phyloP scores from a whole-genome alignment of 2,113 vertebrate species.

The Perognathus longimembris region DNA sequence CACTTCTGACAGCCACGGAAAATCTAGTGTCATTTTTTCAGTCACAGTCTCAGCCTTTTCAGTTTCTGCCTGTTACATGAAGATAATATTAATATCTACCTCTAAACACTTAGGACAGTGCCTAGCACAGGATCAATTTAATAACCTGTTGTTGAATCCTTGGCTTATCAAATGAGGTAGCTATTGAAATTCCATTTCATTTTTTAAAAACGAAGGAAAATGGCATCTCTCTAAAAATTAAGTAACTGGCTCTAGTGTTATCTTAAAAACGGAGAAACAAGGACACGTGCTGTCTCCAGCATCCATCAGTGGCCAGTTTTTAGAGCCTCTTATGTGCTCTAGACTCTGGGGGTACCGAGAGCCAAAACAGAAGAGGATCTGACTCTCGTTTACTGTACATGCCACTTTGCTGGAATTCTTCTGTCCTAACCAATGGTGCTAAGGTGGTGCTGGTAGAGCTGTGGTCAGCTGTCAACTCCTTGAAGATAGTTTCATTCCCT shows the following conservation, averaged over 20 bases:
- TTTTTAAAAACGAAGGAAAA: neutral
- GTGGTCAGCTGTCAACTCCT: fast-evolving
- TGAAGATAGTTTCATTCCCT: too few species aligned
- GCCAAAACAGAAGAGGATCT: too few species aligned
- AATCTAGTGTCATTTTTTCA: neutral
- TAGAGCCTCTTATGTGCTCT: neutral
- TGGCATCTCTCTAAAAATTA: neutral
- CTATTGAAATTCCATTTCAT: neutral
- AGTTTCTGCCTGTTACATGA: neutral
- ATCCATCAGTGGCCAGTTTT: fast-evolving
- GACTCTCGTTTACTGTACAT: fast-evolving
- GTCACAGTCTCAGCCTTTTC: neutral
- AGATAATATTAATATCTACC: neutral
- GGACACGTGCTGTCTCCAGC: neutral
- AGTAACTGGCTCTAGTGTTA: neutral
- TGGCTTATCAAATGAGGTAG: neutral
- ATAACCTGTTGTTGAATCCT: neutral
- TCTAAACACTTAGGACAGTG: neutral
- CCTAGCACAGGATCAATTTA: neutral
- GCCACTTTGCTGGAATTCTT: neutral
- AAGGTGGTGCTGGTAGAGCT: neutral
- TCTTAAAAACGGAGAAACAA: neutral
- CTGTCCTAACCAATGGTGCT: neutral
- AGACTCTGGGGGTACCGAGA: neutral
- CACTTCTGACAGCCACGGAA: neutral